Conservation (phyloP, 2,888 invertebrate species). For the Agrypnus murinus region DNA sequence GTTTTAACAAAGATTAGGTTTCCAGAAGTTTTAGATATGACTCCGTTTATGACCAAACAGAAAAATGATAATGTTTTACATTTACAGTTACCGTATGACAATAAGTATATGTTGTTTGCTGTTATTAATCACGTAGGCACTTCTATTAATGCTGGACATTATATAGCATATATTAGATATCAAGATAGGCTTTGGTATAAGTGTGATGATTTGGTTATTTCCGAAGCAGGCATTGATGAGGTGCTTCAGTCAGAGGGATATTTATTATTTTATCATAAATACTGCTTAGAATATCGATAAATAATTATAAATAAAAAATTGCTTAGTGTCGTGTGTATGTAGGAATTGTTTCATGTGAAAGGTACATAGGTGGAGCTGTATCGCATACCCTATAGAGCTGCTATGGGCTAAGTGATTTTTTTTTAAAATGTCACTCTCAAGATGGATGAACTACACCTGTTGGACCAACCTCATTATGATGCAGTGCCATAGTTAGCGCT, state of each 20-base stretch:
- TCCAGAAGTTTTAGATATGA: slow-evolving; percentile 96
- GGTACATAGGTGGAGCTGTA: too few species aligned
- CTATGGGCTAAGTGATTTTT: too few species aligned
- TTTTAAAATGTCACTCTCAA: too few species aligned
- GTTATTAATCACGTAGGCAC: slow-evolving; percentile 95
- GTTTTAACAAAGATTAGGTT: slow-evolving; percentile 95
- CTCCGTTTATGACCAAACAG: slow-evolving; percentile 88
- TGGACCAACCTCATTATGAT: too few species aligned
- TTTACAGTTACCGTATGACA: slow-evolving; percentile 73
- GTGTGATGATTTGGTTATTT: slow-evolving; percentile 97
- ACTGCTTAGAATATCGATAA: slow-evolving; percentile 88
- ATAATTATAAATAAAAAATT: too few species aligned
- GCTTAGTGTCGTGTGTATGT: too few species aligned
- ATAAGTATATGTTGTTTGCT: slow-evolving; percentile 94
- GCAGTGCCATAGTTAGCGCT: too few species aligned
- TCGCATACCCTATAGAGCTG: too few species aligned
- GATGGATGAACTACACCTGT: too few species aligned
- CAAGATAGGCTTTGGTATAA: slow-evolving; percentile 95
- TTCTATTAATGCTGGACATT: slow-evolving; percentile 94
- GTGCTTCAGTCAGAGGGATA: slow-evolving; percentile 98
- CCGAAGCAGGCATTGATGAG: slow-evolving; percentile 88
- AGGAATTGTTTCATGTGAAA: too few species aligned
- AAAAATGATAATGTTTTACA: slow-evolving; percentile 49
- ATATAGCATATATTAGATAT: slow-evolving; percentile 95
- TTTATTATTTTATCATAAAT: slow-evolving; percentile 97